phyloP scores from a whole-genome alignment of 1,140 invertebrate genomes.

The Bombus fervidus region DNA sequence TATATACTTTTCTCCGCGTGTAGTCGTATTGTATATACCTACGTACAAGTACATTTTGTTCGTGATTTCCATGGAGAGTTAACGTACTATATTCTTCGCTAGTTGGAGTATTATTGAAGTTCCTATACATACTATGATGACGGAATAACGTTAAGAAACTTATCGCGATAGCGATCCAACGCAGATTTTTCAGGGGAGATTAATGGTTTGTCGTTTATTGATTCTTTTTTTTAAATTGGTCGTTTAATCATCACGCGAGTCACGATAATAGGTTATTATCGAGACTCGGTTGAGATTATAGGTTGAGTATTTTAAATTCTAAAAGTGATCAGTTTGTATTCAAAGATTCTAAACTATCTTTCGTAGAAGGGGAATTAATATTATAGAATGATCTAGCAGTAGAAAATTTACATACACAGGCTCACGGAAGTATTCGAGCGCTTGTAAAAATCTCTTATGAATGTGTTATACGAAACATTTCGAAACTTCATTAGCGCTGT shows the following conservation, averaged over 20 bases:
- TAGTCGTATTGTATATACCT: not conserved
- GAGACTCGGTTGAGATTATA: not conserved
- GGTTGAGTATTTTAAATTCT: not conserved
- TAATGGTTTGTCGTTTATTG: not conserved
- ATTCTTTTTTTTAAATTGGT: not conserved
- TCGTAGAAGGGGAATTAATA: not conserved
- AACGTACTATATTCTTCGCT: constrained; percentile 18
- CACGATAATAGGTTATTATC: not conserved
- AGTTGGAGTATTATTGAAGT: constrained; percentile 43
- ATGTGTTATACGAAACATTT: not conserved
- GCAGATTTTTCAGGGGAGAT: not conserved
- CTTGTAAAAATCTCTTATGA: not conserved
- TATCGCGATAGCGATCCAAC: not conserved
- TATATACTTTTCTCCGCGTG: not conserved
- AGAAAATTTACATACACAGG: not conserved
- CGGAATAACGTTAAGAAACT: constrained; percentile 28
- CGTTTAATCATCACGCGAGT: not conserved
- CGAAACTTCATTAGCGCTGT: not conserved
- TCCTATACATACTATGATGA: constrained; percentile 14
- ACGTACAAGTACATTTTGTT: constrained; percentile 10
- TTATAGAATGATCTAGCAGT: not conserved
- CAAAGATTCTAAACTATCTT: not conserved
- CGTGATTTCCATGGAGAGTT: constrained; percentile 51
- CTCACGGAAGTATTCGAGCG: not conserved
- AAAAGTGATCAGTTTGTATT: not conserved